Evolutionary conservation across 2,797 vertebrate species (phyloP), one percentile per base, ranked within the genome.

Genomic region (Syngnathus rostellatus): DNA sequence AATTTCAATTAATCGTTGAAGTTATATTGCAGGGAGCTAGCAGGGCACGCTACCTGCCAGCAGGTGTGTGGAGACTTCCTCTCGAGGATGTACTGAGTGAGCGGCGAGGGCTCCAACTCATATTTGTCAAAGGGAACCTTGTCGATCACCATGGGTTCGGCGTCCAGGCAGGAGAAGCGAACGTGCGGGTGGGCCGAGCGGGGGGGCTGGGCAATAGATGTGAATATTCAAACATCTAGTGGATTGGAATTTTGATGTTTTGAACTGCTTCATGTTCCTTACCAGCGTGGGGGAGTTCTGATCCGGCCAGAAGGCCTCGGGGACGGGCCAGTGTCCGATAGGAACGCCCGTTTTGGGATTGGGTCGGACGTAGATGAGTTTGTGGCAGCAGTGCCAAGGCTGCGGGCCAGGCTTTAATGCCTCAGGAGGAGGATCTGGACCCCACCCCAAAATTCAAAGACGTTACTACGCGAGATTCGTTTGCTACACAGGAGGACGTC

Each of bases 41-140:
- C 53, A 8, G 8, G 14, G n/a, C 8, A 21, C 25, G 53, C 21
- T 91, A 99, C 97, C 96, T 99, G 97, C 97, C 97, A 99, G 92
- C 97, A 99, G 89, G 89, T 93, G 85, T 95, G 95, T 0, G 97
- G 95, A 48, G 95, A 95, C 78, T 99, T 99, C 75, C 95, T 92
- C 88, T 98, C 97, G 90, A 99, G 75, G 76, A 99, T 97, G 86
- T 94, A 97, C 84, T 98, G 97, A 0, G 97, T 99, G 81, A 99
- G 92, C 0, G 96, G 96, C 11, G 97, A 99, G 7, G 97, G 95
- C 85, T 99, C 97, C 80, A 99, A 92, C 85, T 99, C 97, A 0
- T 99, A 99, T 77, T 99, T 99, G 89, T 99, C 97, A 68, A 99
- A 99, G 67, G 97, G 97, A 73, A 99, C 93, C 86, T 99, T 99